phyloP scores from a whole-genome alignment of 1,140 invertebrate species.

The Drosophila kohkoa region DNA sequence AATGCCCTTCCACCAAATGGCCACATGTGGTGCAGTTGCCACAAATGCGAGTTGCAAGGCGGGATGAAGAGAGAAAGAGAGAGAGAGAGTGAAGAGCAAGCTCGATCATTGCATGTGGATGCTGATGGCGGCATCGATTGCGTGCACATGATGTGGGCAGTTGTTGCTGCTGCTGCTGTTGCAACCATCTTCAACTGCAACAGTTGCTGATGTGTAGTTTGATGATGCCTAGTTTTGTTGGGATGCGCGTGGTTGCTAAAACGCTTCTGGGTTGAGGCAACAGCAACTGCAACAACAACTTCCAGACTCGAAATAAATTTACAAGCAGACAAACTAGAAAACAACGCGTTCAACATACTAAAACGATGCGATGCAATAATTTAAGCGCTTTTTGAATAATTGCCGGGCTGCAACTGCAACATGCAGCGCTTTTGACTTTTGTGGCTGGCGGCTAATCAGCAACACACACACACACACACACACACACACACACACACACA shows the following conservation, averaged over 20 bases:
- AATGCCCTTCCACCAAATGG: constrained; percentile 35
- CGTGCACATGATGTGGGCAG: constrained; percentile 54
- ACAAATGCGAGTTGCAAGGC: background rate
- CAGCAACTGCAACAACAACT: constrained; percentile 18
- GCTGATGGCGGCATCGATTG: constrained; percentile 47
- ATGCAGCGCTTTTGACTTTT: constrained; percentile 33
- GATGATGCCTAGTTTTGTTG: constrained; percentile 33
- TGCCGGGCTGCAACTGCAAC: constrained; percentile 29
- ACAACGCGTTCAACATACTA: constrained; percentile 52
- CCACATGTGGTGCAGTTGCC: constrained; percentile 44
- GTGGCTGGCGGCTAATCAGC: constrained; percentile 48
- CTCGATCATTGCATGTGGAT: constrained; percentile 41
- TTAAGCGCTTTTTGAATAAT: constrained; percentile 54
- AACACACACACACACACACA: constrained; percentile 29
- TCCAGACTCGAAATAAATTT: background rate
- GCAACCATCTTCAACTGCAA: constrained; percentile 8
- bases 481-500: constrained; percentile 19
- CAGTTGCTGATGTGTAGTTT: constrained; percentile 34
- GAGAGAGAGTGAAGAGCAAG: background rate
- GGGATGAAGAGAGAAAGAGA: background rate
- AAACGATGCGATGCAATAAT: constrained; percentile 48
- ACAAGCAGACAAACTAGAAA: constrained; percentile 55
- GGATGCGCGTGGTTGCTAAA: constrained; percentile 39
- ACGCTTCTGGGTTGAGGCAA: constrained; percentile 50
- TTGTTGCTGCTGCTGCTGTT: constrained; percentile 31